phyloP scores from a whole-genome alignment of 2,888 invertebrate genomes.

The Synergus umbraculus region DNA sequence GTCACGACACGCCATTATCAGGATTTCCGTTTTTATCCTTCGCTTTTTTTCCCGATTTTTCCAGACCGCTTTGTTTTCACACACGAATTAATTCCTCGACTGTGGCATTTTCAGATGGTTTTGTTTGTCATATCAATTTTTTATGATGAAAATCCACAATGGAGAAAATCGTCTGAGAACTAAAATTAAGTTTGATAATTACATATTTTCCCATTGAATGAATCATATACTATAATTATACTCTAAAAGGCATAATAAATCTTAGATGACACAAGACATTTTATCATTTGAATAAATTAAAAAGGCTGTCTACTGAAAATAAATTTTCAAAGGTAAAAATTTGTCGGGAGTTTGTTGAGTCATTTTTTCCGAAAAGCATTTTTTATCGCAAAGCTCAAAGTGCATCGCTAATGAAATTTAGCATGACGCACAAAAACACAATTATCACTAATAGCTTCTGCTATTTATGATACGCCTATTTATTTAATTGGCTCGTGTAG shows the following conservation, averaged over 20 bases:
- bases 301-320: not conserved
- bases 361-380: not conserved
- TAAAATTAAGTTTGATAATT: not conserved
- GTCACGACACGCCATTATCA: conserved; percentile 29
- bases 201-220: not conserved
- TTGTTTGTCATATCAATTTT: conserved; percentile 20
- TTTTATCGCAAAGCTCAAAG: not conserved
- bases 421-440: not conserved
- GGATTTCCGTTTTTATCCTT: conserved; percentile 18
- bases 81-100: conserved; percentile 19
- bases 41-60: not conserved
- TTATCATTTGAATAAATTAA: not conserved
- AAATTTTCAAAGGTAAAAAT: not conserved
- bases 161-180: not conserved
- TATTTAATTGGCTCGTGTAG: not conserved
- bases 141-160: conserved; percentile 26
- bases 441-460: not conserved
- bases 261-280: not conserved
- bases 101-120: not conserved
- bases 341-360: not conserved
- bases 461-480: not conserved
- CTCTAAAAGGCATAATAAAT: not conserved
- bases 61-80: conserved; percentile 18
- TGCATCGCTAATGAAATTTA: not conserved
- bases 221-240: not conserved